Evolutionary conservation across 2,888 invertebrate genomes (phyloP).

Genomic region (Eudasyphora cyanicolor): DNA sequence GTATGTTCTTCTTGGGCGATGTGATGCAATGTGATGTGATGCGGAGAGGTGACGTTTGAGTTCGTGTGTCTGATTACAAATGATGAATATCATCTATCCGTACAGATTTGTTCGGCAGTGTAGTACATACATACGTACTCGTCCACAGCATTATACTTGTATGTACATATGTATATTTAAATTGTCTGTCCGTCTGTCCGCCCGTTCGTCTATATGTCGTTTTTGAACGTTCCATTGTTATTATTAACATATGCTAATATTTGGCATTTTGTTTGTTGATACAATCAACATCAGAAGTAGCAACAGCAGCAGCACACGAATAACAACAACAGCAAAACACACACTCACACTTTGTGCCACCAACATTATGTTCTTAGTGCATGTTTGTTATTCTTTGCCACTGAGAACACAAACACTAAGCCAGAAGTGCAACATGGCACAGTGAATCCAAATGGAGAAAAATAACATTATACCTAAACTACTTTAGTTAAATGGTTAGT

Average conservation of each 20-base stretch:
- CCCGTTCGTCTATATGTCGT: not conserved
- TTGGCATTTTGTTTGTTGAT: conserved; percentile 51
- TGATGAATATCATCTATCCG: not conserved
- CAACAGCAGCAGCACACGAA: too few species aligned
- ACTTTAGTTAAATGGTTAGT: too few species aligned
- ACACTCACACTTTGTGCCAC: conserved; percentile 10
- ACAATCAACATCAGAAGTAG: too few species aligned
- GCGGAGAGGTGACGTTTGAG: not conserved
- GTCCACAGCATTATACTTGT: too few species aligned
- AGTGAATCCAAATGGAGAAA: too few species aligned
- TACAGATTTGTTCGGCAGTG: not conserved
- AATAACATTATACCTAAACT: too few species aligned
- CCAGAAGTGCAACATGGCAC: not conserved
- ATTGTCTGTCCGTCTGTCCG: not conserved
- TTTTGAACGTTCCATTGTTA: conserved; percentile 11
- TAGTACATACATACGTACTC: too few species aligned
- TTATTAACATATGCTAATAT: conserved; percentile 58
- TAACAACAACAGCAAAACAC: conserved; percentile 3
- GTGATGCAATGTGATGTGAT: conserved; percentile 11
- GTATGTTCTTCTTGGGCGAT: not conserved
- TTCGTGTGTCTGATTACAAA: not conserved
- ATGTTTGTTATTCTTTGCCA: conserved; percentile 11
- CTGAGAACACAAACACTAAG: not conserved
- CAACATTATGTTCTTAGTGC: not conserved
- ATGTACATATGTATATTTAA: not conserved